Conservation (phyloP, 2,888 invertebrate genomes). For the Venusia cambrica region DNA sequence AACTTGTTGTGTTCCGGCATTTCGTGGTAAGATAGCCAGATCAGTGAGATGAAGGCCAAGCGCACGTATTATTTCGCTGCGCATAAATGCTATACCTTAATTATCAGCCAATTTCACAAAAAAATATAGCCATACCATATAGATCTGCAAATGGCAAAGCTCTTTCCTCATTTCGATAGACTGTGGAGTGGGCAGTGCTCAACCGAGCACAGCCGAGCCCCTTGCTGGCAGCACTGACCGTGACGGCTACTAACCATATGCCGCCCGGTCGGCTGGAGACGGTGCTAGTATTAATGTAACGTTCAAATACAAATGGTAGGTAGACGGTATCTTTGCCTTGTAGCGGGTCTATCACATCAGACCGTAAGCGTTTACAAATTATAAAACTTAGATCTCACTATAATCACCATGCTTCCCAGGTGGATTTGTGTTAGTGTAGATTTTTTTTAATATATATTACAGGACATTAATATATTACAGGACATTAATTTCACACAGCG, state of each 20-base stretch:
- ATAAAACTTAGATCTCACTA: too few relatives aligned
- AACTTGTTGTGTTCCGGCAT: too few relatives aligned
- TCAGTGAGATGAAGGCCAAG: too few relatives aligned
- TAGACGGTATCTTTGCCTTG: slow-evolving; percentile 3
- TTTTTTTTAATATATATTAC: too few relatives aligned
- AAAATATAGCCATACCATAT: slow-evolving; percentile 6
- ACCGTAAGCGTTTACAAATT: too few relatives aligned
- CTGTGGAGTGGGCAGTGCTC: slow-evolving; percentile 30
- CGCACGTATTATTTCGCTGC: too few relatives aligned
- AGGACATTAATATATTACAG: too few relatives aligned
- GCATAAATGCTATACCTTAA: too few relatives aligned
- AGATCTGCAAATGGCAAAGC: slow-evolving; percentile 13
- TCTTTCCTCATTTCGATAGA: slow-evolving; percentile 24
- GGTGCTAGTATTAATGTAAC: slow-evolving; percentile 35
- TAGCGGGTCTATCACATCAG: not conserved
- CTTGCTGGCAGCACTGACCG: slow-evolving; percentile 48
- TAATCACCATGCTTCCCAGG: too few relatives aligned
- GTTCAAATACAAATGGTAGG: slow-evolving; percentile 24
- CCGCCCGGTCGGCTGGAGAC: slow-evolving; percentile 34
- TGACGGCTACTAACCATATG: slow-evolving; percentile 55
- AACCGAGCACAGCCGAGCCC: slow-evolving; percentile 40
- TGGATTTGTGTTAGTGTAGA: not conserved
- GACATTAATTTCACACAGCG: too few relatives aligned
- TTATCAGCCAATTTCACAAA: not conserved
- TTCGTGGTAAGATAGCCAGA: too few relatives aligned